Evolutionary conservation across 2,888 invertebrate genomes (phyloP), one percentile per base, ranked within the genome.

Genomic region (Leptarthrus brevirostris): DNA sequence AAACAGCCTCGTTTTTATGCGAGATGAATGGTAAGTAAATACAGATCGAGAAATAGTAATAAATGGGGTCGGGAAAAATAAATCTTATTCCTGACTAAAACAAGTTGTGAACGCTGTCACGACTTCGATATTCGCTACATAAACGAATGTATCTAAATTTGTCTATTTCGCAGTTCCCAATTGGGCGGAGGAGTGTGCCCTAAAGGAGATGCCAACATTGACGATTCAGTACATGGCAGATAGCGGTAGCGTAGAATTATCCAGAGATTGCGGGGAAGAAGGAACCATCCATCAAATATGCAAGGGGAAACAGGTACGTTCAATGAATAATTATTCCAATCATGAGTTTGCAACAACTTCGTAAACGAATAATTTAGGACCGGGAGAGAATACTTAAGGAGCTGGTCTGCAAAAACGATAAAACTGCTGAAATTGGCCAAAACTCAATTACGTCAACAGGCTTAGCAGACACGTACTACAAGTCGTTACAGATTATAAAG

Each of bases 181-280:
- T 79, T 93, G 93, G 93, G 92, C 92, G n/a, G 89, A 89, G 78
- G 90, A 91, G 26, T 93, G 93, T 81, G 89, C 92, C 84, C 85
- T 92, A 74, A 89, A 89, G 78, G 91, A 91, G 74, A 85, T 92
- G 78, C 92, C 92, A 3, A 91, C 92, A 34, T 85, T 92, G 77
- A 93, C 92, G 0, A 90, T 91, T 77, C 87, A 92, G 74, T 93
- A 92, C 81, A 87, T 92, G 80, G 92, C 92, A 26, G 93, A 93
- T 81, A 91, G 91, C 81, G 91, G 91, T 36, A 92, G 92, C 56
- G 89, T 93, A 66, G 92, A 92, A 82, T 86, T 93, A 72, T 91
- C 92, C 44, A 89, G 91, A 26, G 92, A 93, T 82, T 93, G 93
- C 79, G 92, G 92, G 66, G 84, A 92, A 75, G 92, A 91, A 75